phyloP scores from a whole-genome alignment of 2,888 invertebrate species.

The Lasioglossum vierecki region DNA sequence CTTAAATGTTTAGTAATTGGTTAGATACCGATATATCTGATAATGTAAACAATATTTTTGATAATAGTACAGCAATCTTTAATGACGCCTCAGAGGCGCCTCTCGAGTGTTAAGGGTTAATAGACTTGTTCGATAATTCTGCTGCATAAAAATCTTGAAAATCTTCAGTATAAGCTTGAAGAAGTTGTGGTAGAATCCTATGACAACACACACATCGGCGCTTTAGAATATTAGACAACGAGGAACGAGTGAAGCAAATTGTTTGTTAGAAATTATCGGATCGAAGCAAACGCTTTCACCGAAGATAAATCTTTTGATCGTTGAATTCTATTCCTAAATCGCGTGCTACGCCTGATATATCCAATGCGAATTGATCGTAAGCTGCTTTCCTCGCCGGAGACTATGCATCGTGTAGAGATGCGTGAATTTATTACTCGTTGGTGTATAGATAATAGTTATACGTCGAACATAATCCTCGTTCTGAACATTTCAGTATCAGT shows the following conservation, averaged over 20 bases:
- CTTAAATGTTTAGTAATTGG: no score
- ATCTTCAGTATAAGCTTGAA: neutral
- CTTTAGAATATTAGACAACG: neutral
- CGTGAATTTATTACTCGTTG: neutral
- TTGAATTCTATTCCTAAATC: neutral
- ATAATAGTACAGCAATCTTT: no score
- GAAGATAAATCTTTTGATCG: neutral
- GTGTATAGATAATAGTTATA: neutral
- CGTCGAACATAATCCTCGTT: neutral
- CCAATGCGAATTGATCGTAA: neutral
- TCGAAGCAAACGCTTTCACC: neutral
- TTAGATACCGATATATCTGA: no score
- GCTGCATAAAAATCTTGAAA: no score
- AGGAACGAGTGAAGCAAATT: neutral
- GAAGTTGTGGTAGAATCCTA: neutral
- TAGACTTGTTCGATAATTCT: no score
- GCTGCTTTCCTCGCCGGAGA: neutral
- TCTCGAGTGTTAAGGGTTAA: no score
- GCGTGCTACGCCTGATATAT: neutral
- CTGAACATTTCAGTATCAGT: neutral
- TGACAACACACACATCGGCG: neutral
- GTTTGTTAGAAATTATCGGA: neutral
- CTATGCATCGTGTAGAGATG: neutral
- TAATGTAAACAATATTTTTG: no score
- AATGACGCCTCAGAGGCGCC: no score